These are phyloP conservation scores for Anhinga anhinga DNA, from an alignment of 2,113 vertebrate species.

Conservation along the genomic window DNA sequence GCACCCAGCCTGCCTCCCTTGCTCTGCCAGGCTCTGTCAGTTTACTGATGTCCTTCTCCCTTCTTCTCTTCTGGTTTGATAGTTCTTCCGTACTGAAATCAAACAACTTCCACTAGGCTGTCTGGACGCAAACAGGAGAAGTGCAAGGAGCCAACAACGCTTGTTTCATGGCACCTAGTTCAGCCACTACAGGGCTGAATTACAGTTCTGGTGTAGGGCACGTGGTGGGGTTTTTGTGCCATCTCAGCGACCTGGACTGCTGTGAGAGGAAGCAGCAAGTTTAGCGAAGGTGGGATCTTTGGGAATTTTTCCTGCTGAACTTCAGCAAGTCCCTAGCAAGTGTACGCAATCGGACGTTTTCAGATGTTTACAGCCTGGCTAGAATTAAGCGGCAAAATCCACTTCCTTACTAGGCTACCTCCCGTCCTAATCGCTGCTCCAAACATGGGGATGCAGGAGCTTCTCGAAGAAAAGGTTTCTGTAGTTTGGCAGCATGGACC, in stretches of 20 bases:
- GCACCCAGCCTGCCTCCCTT: background rate
- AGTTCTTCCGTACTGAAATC: background rate
- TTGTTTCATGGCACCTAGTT: rapidly evolving
- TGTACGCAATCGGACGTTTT: background rate
- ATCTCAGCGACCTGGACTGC: background rate
- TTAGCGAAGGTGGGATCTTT: background rate
- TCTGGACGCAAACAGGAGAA: background rate
- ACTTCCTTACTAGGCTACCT: background rate
- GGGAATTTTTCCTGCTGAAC: background rate
- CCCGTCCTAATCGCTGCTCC: background rate
- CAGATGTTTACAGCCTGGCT: background rate
- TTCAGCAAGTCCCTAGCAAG: background rate
- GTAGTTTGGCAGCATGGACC: background rate
- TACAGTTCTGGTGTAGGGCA: background rate
- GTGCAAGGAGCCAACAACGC: rapidly evolving
- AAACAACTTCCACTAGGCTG: background rate
- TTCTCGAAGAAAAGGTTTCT: background rate
- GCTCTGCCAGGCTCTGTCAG: background rate
- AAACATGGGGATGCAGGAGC: background rate
- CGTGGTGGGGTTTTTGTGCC: background rate
- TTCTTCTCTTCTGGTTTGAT: background rate
- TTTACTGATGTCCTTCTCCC: background rate
- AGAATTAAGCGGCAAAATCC: background rate
- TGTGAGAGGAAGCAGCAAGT: background rate
- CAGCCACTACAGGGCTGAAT: background rate